Evolutionary conservation across 2,888 invertebrate genomes (phyloP).

Genomic region (Hypomecis punctinalis): DNA sequence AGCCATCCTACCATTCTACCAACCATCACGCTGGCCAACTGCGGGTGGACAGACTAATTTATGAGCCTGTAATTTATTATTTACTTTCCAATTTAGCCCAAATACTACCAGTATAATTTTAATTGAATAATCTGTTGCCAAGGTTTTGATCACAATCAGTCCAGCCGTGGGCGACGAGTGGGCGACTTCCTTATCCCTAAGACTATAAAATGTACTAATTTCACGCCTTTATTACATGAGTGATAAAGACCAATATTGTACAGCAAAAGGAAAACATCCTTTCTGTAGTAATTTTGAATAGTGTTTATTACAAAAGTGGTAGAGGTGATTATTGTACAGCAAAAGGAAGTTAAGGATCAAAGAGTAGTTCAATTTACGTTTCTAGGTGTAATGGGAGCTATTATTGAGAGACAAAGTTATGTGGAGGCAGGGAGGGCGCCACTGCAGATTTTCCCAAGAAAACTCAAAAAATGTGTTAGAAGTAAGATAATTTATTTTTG

Average conservation of each 20-base stretch:
- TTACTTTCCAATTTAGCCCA: slow-evolving; percentile 19
- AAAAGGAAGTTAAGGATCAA: slow-evolving; percentile 20
- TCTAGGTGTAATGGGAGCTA: slow-evolving; percentile 16
- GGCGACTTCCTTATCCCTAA: slow-evolving; percentile 25
- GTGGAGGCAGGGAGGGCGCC: too few species aligned
- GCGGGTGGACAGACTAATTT: too few species aligned
- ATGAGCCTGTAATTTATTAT: neutral
- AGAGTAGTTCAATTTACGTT: slow-evolving; percentile 25
- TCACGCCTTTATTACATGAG: neutral
- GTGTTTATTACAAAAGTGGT: slow-evolving; percentile 1
- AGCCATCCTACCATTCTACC: too few species aligned
- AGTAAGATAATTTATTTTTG: too few species aligned
- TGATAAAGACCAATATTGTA: slow-evolving; percentile 13
- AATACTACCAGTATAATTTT: slow-evolving; percentile 11
- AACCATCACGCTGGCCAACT: too few species aligned
- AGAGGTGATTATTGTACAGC: slow-evolving; percentile 11
- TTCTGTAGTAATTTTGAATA: neutral
- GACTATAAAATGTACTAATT: slow-evolving; percentile 5
- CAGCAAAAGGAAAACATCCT: neutral
- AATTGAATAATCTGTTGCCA: slow-evolving; percentile 27
- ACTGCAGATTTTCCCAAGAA: too few species aligned
- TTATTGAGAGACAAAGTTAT: neutral
- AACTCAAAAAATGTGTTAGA: too few species aligned
- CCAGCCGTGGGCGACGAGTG: slow-evolving; percentile 26
- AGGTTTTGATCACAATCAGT: slow-evolving; percentile 32